Evolutionary conservation across 2,888 invertebrate species (phyloP).

Genomic region (Odontothrips loti): DNA sequence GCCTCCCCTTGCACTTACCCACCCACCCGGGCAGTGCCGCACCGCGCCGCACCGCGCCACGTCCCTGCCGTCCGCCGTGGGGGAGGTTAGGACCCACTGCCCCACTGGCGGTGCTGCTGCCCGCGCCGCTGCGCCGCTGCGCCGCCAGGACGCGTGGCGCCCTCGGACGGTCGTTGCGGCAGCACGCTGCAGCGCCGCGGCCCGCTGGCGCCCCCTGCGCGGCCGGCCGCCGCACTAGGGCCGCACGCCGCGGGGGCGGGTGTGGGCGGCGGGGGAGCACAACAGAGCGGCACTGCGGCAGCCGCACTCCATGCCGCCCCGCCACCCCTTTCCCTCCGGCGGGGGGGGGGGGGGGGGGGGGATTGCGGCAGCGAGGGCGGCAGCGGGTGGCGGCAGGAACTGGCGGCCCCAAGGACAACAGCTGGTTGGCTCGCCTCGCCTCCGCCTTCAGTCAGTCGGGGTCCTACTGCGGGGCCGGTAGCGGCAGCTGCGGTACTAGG

Average conservation of each 20-base stretch:
- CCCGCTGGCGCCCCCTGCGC: not conserved
- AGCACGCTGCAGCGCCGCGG: not conserved
- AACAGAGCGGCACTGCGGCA: conserved; percentile 20
- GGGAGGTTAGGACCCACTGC: conserved; percentile 13
- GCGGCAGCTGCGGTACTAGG: conserved; percentile 16
- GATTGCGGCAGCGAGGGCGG: not conserved
- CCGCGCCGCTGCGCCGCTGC: no score
- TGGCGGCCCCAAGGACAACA: conserved; percentile 13
- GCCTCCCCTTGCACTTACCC: no score
- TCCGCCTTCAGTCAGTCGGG: not conserved
- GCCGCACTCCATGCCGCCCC: not conserved
- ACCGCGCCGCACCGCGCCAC: not conserved
- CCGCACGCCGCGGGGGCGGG: not conserved
- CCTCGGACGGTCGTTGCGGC: not conserved
- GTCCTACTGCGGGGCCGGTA: conserved; percentile 28
- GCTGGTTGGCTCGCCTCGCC: not conserved
- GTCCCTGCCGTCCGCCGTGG: not conserved
- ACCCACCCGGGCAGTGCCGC: no score
- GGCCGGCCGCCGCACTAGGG: not conserved
- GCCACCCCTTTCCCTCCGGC: not conserved
- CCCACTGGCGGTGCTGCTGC: not conserved
- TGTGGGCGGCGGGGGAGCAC: not conserved
- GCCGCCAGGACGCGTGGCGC: not conserved
- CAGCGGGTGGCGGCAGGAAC: not conserved
- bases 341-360: not conserved